A percentile compares a stretch with the other conserved stretches of the same genome.
These are phyloP conservation scores for Steromphala cineraria DNA, from an alignment of 2,888 invertebrate genomes.

Conservation along the genomic window DNA sequence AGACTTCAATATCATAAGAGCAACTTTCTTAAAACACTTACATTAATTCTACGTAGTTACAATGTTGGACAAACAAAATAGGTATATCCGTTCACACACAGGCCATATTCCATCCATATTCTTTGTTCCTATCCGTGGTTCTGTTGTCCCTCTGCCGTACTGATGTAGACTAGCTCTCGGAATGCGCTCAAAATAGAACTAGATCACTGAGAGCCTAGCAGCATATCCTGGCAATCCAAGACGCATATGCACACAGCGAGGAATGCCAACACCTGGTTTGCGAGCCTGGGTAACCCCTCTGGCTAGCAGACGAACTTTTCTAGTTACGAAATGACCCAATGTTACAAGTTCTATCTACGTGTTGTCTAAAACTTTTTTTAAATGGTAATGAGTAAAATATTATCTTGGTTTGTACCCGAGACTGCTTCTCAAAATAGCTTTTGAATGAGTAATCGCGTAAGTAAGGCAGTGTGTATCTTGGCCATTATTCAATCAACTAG, in stretches of 20 bases:
- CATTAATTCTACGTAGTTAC: too few species aligned
- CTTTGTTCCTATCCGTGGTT: background rate
- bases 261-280: background rate
- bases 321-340: background rate
- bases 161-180: background rate
- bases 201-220: background rate
- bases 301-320: slow-evolving; percentile 7
- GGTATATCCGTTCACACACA: background rate
- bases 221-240: background rate
- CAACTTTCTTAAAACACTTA: too few species aligned
- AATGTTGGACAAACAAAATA: too few species aligned
- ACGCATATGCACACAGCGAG: background rate
- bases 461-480: background rate
- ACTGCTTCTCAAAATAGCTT: background rate
- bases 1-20: too few species aligned
- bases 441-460: background rate
- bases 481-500: slow-evolving; percentile 2
- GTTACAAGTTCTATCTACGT: background rate
- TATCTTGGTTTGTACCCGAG: background rate
- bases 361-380: background rate
- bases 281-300: background rate
- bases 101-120: background rate
- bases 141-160: background rate
- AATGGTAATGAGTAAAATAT: background rate
- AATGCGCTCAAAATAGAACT: slow-evolving; percentile 13